These are phyloP conservation scores for Acleris literana DNA, from an alignment of 2,888 invertebrate genomes.

Conservation along the genomic window DNA sequence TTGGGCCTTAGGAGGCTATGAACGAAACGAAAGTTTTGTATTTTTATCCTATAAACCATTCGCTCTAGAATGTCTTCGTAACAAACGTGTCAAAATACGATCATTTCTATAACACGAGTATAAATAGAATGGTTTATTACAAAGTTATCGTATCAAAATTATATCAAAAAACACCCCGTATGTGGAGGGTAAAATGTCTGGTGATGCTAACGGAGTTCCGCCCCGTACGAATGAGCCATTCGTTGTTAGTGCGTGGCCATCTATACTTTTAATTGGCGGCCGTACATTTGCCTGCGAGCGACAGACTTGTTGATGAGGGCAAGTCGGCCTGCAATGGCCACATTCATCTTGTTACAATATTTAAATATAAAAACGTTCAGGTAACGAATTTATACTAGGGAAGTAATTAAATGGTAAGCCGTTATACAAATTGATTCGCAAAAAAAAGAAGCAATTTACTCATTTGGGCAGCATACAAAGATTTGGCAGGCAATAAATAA, in stretches of 20 bases:
- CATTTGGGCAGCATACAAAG: too few relatives aligned
- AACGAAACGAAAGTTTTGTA: background rate
- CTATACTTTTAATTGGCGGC: conserved; percentile 78
- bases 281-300: conserved; percentile 68
- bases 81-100: too few relatives aligned
- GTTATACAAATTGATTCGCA: too few relatives aligned
- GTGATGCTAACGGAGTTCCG: conserved; percentile 49
- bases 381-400: background rate
- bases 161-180: conserved; percentile 18
- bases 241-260: conserved; percentile 69
- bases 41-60: background rate
- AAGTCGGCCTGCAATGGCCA: conserved; percentile 43
- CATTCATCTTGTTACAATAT: conserved; percentile 45
- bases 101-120: too few relatives aligned
- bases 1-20: too few relatives aligned
- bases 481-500: too few relatives aligned
- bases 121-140: too few relatives aligned
- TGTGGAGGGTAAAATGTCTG: conserved; percentile 55
- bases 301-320: conserved; percentile 62
- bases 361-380: conserved; percentile 21
- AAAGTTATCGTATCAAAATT: too few relatives aligned
- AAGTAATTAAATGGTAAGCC: too few relatives aligned
- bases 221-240: conserved; percentile 57
- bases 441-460: too few relatives aligned
- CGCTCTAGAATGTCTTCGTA: too few relatives aligned